Base-by-base conservation (phyloP, 1,140 invertebrate genomes). In the Drosophila takahashii region DNA sequence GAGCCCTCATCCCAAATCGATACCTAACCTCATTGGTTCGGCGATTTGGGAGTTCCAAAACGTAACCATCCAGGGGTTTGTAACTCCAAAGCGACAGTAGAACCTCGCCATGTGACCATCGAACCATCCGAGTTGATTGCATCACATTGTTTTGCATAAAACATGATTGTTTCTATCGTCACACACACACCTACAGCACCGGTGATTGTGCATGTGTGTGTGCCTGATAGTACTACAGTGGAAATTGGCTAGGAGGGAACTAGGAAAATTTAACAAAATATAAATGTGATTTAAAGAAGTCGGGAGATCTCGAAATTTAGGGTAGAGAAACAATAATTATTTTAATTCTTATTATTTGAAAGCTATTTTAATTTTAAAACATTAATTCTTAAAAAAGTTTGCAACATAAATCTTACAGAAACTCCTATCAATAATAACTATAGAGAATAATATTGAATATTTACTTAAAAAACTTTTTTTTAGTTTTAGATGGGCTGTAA, bases 21-120 rank as follows among this genome's bases (percentile, higher is more conserved):
- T 44, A 65, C 85, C 71, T 89, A 87, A 87, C 84, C 84, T 87
- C 83, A 87, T 77, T 84, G 81, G 32, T 29, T 48, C 51, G 3
- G 10, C 26, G 47, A 29, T 39, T 44, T 51, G 4, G 1, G 32
- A 8, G 27, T 22, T 50, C 44, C 6, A 27, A 27, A 50, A 42
- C 36, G 41, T 32, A 45, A 9, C 22, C 22, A 15, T 3, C 4
- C 42, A 44, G 42, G 42, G 1, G 3, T 48, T 18, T 3, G 34
- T 9, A 59, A 7, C 26, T 13, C 13, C 47, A 36, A 41, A 41
- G 15, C 16, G 3, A 18, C 27, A 15, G 10, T 13, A 29, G 16
- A 3, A n/a, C 5, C 16, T 11, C 8, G 1, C 13, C n/a, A 57
- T 57, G 64, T 48, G 67, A 36, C 4, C 1, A 22, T 41, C 26